Evolutionary conservation across 1,140 invertebrate genomes (phyloP), one percentile per base, ranked within the genome.

Genomic region (Pogonomyrmex californicus): DNA sequence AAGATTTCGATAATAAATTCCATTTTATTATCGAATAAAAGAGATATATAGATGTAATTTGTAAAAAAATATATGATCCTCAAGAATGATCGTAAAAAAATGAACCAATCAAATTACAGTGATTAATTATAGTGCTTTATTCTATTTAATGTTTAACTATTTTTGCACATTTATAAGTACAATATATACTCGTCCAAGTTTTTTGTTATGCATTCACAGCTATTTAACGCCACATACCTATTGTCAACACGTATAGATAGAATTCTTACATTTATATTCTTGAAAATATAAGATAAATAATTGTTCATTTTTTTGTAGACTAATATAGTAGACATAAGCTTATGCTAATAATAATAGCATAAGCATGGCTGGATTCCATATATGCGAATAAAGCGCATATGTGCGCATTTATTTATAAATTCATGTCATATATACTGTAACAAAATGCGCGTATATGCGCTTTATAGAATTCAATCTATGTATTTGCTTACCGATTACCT

Each of bases 401-500:
- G 23, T 23, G 23, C 23, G 23, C 23, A 23, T 23, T 23, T 23
- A 23, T 23, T 23, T 23, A 23, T 23, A 23, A 23, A 23, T 23
- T 23, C 23, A 23, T 23, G 23, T 23, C 23, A 23, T 23, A 23
- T 23, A 23, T 23, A 23, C 23, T 23, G 23, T 23, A 23, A 23
- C 23, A 23, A 23, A 23, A 23, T 23, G 23, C 23, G 23, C 23
- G 23, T 23, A 23, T 23, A 23, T 23, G 23, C 23, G 0, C 23
- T 23, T 23, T 23, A 23, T 23, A 23, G 23, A 23, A 23, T 23
- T 23, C 23, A 23, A 23, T 23, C 23, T 23, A 14, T 85, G 54
- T 44, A 83, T 83, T 83, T 60, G 44, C 44, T 73, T 83, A 83
- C 44, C 23, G 44, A 83, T 83, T 83, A 83, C 79, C 79, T 83